phyloP scores from a whole-genome alignment of 2,888 invertebrate species.

The Oegoconia quadripuncta region DNA sequence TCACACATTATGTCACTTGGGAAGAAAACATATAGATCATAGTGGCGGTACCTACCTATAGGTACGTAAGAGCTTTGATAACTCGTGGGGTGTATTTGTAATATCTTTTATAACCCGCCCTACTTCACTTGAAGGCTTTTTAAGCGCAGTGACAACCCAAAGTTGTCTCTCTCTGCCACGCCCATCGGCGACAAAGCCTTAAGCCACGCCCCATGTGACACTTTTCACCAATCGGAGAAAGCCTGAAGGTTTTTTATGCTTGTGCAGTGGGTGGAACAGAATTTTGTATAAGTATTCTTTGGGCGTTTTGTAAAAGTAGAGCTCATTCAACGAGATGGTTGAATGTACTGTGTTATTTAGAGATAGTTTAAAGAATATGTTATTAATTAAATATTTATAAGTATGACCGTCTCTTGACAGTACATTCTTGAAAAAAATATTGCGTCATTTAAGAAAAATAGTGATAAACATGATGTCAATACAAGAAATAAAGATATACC shows the following conservation, averaged over 20 bases:
- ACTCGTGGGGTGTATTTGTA: not conserved
- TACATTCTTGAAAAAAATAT: too few relatives aligned
- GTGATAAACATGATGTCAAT: too few relatives aligned
- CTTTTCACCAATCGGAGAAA: slow-evolving; percentile 57
- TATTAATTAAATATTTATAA: too few relatives aligned
- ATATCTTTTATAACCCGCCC: slow-evolving; percentile 20
- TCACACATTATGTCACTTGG: too few relatives aligned
- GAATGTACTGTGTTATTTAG: too few relatives aligned
- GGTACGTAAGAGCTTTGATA: too few relatives aligned
- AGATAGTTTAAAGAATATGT: too few relatives aligned
- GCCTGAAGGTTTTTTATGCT: slow-evolving; percentile 39
- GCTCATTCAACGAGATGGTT: not conserved
- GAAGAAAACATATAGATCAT: too few relatives aligned
- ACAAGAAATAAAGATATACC: too few relatives aligned
- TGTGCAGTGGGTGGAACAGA: slow-evolving; percentile 1
- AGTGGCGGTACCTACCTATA: too few relatives aligned
- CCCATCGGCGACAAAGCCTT: slow-evolving; percentile 71
- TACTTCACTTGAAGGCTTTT: slow-evolving; percentile 48
- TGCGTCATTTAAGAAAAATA: too few relatives aligned
- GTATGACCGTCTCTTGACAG: too few relatives aligned
- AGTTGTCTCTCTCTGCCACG: slow-evolving; percentile 59
- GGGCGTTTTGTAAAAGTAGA: not conserved
- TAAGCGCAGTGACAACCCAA: slow-evolving; percentile 62
- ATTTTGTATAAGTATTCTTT: not conserved
- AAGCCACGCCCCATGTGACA: slow-evolving; percentile 69